These are phyloP conservation scores for Brenthis ino DNA, from an alignment of 2,888 invertebrate species.

Conservation along the genomic window DNA sequence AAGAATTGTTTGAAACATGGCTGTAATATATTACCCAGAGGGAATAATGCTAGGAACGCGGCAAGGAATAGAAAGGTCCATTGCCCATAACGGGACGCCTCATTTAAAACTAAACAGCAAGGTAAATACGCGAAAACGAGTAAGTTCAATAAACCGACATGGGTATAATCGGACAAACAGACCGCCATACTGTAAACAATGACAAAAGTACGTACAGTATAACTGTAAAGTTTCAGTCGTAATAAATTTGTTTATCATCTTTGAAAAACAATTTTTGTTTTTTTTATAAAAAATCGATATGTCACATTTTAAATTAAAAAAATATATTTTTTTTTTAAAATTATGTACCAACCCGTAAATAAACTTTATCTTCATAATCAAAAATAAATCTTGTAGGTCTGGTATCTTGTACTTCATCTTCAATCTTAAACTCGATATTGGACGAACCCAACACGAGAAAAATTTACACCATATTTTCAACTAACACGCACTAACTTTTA, in stretches of 20 bases:
- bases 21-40: constrained; percentile 10
- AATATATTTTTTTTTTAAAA: background rate
- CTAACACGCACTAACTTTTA: constrained; percentile 6
- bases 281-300: constrained; percentile 6
- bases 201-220: constrained; percentile 1
- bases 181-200: constrained; percentile 32
- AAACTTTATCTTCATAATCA: constrained; percentile 53
- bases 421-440: constrained; percentile 31
- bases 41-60: constrained; percentile 11
- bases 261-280: background rate
- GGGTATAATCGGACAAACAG: constrained; percentile 32
- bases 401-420: constrained; percentile 60
- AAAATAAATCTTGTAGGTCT: constrained; percentile 46
- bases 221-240: constrained; percentile 9
- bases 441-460: constrained; percentile 15
- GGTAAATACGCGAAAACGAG: constrained; percentile 30
- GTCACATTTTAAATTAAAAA: constrained; percentile 9
- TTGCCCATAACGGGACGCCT: constrained; percentile 23
- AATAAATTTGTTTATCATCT: no score
- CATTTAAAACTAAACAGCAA: constrained; percentile 24
- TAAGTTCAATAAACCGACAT: constrained; percentile 30
- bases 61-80: constrained; percentile 19
- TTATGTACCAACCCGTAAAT: constrained; percentile 52
- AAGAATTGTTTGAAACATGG: constrained; percentile 10
- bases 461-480: constrained; percentile 1